Evolutionary conservation across 2,888 invertebrate genomes (phyloP).

Genomic region (Labia minor): DNA sequence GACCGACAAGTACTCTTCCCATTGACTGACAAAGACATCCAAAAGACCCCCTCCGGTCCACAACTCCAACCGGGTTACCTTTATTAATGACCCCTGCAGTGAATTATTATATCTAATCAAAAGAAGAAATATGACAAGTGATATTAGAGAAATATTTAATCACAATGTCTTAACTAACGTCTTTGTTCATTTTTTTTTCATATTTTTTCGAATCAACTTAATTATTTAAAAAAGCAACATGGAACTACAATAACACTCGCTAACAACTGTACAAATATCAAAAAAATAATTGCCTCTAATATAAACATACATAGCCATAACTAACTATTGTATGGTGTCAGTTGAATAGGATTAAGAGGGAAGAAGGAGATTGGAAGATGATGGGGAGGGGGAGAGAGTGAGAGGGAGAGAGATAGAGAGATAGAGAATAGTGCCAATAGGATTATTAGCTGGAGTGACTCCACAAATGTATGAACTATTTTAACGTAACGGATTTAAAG

Average conservation of each 20-base stretch:
- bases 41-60: not conserved
- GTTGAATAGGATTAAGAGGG: not conserved
- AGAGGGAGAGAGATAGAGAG: no score
- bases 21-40: not conserved
- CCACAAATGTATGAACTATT: not conserved
- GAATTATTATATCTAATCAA: slow-evolving; percentile 7
- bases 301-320: not conserved
- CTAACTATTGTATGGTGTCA: not conserved
- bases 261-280: no score
- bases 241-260: no score
- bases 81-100: not conserved
- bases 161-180: no score
- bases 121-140: not conserved
- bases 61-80: not conserved
- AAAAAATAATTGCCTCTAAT: not conserved
- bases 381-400: no score
- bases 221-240: no score
- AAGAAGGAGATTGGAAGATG: no score
- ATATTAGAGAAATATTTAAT: not conserved
- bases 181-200: no score
- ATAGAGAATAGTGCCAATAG: not conserved
- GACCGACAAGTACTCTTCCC: not conserved
- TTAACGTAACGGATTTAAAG: not conserved
- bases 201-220: no score
- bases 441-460: slow-evolving; percentile 13